These are phyloP conservation scores for Callorhinus ursinus DNA, from an alignment of 2,113 vertebrate species.

Conservation along the genomic window DNA sequence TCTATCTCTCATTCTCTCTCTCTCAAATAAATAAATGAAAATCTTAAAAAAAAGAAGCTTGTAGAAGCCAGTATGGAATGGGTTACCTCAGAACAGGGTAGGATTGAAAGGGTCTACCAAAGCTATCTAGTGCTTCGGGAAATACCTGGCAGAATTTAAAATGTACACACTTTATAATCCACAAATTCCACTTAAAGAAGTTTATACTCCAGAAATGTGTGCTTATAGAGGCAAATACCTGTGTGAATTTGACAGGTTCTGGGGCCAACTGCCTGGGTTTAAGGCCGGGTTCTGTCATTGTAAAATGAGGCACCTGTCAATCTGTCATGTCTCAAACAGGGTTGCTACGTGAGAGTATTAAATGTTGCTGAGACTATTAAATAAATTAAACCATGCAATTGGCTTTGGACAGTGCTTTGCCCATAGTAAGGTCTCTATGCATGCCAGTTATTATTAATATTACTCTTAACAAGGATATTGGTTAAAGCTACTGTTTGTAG, in stretches of 20 bases:
- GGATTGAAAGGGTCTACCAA: not conserved
- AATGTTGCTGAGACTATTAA: not conserved
- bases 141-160: not conserved
- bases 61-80: not conserved
- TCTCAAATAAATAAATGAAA: no score
- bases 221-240: not conserved
- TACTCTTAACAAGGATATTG: not conserved
- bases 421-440: not conserved
- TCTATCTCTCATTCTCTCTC: no score
- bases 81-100: not conserved
- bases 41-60: not conserved
- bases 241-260: not conserved
- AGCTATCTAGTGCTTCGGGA: not conserved
- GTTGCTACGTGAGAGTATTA: not conserved
- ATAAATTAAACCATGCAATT: not conserved
- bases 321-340: not conserved
- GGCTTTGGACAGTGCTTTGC: not conserved
- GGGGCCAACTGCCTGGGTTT: not conserved
- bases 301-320: not conserved
- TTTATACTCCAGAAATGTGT: constrained; percentile 2
- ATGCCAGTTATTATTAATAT: not conserved
- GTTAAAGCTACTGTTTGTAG: not conserved
- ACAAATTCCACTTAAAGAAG: not conserved
- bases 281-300: not conserved
- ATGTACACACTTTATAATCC: not conserved